Conservation (phyloP, 2,888 invertebrate genomes). For the Andricus quercusramuli region DNA sequence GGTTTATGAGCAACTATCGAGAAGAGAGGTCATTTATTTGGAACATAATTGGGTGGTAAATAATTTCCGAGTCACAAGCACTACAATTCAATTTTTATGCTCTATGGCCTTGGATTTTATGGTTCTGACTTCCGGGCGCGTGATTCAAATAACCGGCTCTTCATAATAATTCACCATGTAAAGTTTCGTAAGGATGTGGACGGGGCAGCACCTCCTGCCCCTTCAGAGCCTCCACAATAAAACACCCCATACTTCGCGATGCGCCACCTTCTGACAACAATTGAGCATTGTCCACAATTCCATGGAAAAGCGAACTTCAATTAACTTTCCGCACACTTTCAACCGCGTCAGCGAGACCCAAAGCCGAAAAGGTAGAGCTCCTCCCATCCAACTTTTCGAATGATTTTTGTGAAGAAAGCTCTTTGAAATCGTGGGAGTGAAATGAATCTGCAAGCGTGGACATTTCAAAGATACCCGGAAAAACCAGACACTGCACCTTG, state of each 20-base stretch:
- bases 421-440: conserved; percentile 60
- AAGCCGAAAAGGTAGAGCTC: conserved; percentile 54
- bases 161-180: conserved; percentile 12
- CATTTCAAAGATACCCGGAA: conserved; percentile 15
- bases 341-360: conserved; percentile 47
- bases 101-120: not conserved
- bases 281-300: conserved; percentile 69
- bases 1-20: too few species aligned
- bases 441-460: conserved; percentile 41
- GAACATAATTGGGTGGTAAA: not conserved
- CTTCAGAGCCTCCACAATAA: conserved; percentile 73
- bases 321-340: conserved; percentile 74
- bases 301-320: conserved; percentile 73
- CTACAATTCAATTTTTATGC: conserved; percentile 1
- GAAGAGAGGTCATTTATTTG: too few species aligned
- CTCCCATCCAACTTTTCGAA: conserved; percentile 53
- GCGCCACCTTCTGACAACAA: conserved; percentile 61
- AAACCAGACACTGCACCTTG: not conserved
- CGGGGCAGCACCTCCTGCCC: conserved; percentile 49
- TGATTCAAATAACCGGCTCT: not conserved
- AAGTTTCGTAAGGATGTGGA: conserved; percentile 19
- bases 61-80: not conserved
- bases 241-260: conserved; percentile 70
- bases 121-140: conserved; percentile 4
- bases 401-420: conserved; percentile 45